Evolutionary conservation across 2,888 invertebrate species (phyloP), one percentile per base, ranked within the genome.

Genomic region (Cephus nigrinus): DNA sequence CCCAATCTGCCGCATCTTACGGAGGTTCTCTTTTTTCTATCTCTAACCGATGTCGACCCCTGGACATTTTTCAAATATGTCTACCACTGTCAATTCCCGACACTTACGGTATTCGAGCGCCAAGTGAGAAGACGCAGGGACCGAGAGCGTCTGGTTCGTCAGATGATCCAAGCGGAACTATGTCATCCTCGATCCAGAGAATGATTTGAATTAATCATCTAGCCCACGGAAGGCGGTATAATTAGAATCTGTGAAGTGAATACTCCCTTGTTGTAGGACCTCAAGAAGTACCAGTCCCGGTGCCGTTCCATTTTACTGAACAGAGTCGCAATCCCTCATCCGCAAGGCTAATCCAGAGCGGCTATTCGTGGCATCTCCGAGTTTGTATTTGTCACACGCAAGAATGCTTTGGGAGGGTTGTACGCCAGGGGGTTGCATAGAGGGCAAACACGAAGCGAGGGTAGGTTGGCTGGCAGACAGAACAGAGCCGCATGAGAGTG

Each of bases 301-400:
- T 71, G 31, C 31, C 32, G 32, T 71, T 33, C 71, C 71, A 71
- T 71, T 71, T 71, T 71, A 31, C 31, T 33, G 71, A 31, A 23
- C 31, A 31, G 71, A n/a, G 33, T 23, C 31, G 71, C 71, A 31
- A 71, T 71, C 71, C 71, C 31, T 71, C 71, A 71, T 71, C 31
- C 71, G 71, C 71, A 23, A 33, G 71, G 71, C 71, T 71, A 71
- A 71, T 71, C 71, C 71, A 33, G 31, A 71, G 32, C 71, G 71
- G 71, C 71, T 71, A 71, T 33, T 33, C 31, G 71, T 32, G 71
- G 71, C 32, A 71, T 71, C 78, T 80, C 81, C 75, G 84, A 86
- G 87, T 90, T 89, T 86, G 87, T 89, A 88, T 89, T 89, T 89
- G 89, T 89, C 88, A 88, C 88, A 86, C 83, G 88, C 86, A 86